Conservation (phyloP, 2,888 invertebrate species). For the Volucella zonaria region DNA sequence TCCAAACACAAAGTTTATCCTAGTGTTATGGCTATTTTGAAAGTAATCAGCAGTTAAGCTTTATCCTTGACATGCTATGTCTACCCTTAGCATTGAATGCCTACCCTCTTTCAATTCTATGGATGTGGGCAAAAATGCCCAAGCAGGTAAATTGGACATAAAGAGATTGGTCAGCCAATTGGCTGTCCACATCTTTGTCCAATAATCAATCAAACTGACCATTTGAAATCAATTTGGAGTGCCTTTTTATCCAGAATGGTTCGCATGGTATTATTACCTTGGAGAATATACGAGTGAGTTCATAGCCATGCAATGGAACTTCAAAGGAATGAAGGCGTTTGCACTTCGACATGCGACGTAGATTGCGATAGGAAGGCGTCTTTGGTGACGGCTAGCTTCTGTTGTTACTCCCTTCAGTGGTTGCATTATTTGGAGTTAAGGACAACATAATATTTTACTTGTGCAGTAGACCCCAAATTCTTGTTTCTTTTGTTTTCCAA, state of each 20-base stretch:
- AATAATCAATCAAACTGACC: slow-evolving; percentile 82
- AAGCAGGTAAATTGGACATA: slow-evolving; percentile 79
- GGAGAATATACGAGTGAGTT: too few species aligned
- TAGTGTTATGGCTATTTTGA: slow-evolving; percentile 56
- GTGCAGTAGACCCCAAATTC: too few species aligned
- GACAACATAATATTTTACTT: too few species aligned
- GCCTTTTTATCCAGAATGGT: slow-evolving; percentile 1
- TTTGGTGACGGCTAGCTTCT: too few species aligned
- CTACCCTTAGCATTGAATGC: slow-evolving; percentile 19
- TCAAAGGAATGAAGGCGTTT: too few species aligned
- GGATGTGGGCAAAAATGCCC: slow-evolving; percentile 61
- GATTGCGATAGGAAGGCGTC: too few species aligned
- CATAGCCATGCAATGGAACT: too few species aligned
- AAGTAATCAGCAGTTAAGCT: slow-evolving; percentile 69
- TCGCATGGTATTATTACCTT: too few species aligned
- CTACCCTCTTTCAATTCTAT: slow-evolving; percentile 37
- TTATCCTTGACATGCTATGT: slow-evolving; percentile 57
- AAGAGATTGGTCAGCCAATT: slow-evolving; percentile 82
- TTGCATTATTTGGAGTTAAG: too few species aligned
- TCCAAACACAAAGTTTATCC: slow-evolving; percentile 3
- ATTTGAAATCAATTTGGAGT: slow-evolving; percentile 61
- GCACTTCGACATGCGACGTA: too few species aligned
- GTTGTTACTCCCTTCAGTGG: too few species aligned
- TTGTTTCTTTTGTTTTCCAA: too few species aligned
- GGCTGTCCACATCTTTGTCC: slow-evolving; percentile 81